Conservation (phyloP, 2,113 vertebrate genomes). For the Turnix velox region DNA sequence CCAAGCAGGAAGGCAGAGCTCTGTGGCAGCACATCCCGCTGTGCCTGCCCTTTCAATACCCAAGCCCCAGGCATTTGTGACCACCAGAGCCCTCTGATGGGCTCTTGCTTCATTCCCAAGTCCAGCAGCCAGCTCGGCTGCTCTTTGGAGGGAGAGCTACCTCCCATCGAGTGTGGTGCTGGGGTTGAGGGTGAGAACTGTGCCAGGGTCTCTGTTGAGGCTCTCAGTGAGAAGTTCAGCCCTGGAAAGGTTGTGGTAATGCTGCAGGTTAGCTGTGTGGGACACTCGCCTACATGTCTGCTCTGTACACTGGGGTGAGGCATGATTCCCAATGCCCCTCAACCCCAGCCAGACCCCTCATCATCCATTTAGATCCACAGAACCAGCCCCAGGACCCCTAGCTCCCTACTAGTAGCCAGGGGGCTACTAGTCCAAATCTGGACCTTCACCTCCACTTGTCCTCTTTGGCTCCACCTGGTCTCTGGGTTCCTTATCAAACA, state of each 20-base stretch:
- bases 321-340: not conserved
- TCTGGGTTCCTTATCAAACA: not conserved
- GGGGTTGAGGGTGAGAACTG: not conserved
- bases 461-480: fast-evolving
- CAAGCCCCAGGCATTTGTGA: fast-evolving
- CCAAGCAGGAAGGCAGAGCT: not conserved
- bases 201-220: fast-evolving
- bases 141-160: not conserved
- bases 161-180: fast-evolving
- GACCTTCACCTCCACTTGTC: not conserved
- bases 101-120: not conserved
- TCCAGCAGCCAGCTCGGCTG: not conserved
- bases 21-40: fast-evolving
- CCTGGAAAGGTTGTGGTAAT: not conserved
- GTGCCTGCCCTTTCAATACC: not conserved
- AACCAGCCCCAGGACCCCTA: no score
- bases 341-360: not conserved
- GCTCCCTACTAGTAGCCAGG: not conserved
- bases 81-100: not conserved
- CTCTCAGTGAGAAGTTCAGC: not conserved
- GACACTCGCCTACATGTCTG: fast-evolving
- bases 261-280: not conserved
- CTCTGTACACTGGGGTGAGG: fast-evolving
- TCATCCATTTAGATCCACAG: fast-evolving
- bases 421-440: fast-evolving